These are phyloP conservation scores for Eupithecia subumbrata DNA, from an alignment of 2,888 invertebrate species.

Conservation along the genomic window DNA sequence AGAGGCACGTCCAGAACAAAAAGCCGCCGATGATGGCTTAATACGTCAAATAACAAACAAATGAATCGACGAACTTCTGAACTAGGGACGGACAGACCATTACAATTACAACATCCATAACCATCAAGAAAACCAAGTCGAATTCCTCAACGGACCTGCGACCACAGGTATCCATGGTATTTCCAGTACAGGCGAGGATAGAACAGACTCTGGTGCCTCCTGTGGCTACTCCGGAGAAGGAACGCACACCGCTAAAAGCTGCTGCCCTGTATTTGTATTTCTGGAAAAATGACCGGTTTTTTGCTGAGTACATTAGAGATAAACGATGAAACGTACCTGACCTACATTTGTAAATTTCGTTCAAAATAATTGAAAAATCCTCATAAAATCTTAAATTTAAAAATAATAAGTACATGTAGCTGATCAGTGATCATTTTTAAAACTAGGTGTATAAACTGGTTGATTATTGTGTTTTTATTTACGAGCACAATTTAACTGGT, in stretches of 20 bases:
- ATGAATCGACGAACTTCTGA: background rate
- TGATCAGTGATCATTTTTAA: background rate
- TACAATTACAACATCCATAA: background rate
- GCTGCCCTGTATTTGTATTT: slow-evolving; percentile 78
- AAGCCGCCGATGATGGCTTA: background rate
- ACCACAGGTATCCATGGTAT: slow-evolving; percentile 74
- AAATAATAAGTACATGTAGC: too few species aligned
- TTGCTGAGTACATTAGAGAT: background rate
- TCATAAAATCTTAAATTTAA: too few species aligned
- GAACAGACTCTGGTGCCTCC: slow-evolving; percentile 80
- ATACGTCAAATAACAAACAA: background rate
- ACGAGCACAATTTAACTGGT: background rate
- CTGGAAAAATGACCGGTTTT: slow-evolving; percentile 49
- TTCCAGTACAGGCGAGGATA: slow-evolving; percentile 78
- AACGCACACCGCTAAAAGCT: slow-evolving; percentile 81
- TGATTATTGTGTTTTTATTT: background rate
- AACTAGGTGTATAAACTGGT: background rate
- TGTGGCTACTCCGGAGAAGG: slow-evolving; percentile 70
- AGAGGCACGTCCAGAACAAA: background rate
- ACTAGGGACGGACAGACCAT: background rate
- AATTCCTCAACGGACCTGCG: slow-evolving; percentile 54
- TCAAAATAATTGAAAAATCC: background rate
- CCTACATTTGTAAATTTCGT: background rate
- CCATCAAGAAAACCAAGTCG: background rate
- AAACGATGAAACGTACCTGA: background rate